A percentile compares a stretch with the other conserved stretches of the same genome.
Evolutionary conservation across 1,140 invertebrate genomes (phyloP).

Genomic region (Reticulitermes speratus): DNA sequence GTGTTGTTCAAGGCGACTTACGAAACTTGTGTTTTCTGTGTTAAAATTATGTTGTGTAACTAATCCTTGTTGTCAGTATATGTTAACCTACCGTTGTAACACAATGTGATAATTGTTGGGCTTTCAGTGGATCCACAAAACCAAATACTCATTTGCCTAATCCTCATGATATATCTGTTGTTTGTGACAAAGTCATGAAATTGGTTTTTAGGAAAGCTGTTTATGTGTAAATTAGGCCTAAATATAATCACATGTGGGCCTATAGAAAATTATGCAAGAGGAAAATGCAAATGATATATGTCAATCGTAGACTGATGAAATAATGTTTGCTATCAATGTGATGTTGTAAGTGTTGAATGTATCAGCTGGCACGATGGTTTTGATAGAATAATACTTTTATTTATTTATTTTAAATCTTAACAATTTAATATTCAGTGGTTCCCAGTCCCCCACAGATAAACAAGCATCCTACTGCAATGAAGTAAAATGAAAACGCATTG

Average conservation of each 20-base stretch:
- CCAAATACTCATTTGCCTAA: background rate
- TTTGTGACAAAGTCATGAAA: background rate
- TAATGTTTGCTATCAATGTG: background rate
- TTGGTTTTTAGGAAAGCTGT: background rate
- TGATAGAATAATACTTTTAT: background rate
- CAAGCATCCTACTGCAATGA: too few relatives aligned
- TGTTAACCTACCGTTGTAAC: background rate
- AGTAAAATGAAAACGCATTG: too few relatives aligned
- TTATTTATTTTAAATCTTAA: background rate
- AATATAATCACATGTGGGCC: background rate
- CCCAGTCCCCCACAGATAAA: background rate
- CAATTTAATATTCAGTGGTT: background rate
- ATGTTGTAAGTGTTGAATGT: background rate
- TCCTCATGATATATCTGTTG: background rate
- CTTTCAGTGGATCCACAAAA: background rate
- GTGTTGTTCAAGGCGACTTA: too few relatives aligned
- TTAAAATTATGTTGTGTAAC: too few relatives aligned
- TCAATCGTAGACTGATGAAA: background rate
- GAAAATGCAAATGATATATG: too few relatives aligned
- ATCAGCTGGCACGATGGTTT: background rate
- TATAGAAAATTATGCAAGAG: background rate
- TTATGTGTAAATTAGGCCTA: background rate
- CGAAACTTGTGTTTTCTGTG: too few relatives aligned
- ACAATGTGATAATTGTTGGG: background rate
- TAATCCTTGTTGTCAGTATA: too few relatives aligned